Evolutionary conservation across 1,140 invertebrate species (phyloP).

Genomic region (Halotydeus destructor): DNA sequence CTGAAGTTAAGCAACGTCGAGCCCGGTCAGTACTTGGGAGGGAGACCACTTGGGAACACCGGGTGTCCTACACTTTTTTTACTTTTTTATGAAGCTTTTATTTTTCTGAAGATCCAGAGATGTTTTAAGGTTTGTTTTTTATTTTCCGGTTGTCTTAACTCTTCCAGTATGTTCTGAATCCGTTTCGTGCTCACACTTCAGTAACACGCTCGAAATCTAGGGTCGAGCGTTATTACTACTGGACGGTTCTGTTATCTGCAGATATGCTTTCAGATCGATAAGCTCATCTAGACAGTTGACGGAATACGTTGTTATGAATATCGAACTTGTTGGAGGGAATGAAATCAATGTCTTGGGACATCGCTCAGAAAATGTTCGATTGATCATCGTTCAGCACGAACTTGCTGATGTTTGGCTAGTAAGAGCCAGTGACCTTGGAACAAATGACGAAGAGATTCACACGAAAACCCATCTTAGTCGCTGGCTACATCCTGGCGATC

Average conservation of each 20-base stretch:
- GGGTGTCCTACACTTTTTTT: no score
- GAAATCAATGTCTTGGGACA: constrained; percentile 27
- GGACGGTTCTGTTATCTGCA: constrained; percentile 54
- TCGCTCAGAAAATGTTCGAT: constrained; percentile 12
- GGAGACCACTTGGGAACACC: no score
- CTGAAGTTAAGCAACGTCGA: no score
- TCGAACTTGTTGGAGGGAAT: constrained; percentile 56
- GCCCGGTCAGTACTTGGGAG: no score
- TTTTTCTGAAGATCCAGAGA: no score
- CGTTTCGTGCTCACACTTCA: no score
- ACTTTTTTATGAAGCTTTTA: no score
- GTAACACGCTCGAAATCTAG: no score
- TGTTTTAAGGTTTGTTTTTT: no score
- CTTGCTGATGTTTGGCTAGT: constrained; percentile 85
- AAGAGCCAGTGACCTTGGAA: constrained; percentile 62
- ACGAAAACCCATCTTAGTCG: constrained; percentile 82
- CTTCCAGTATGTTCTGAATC: no score
- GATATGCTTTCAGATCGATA: constrained; percentile 59
- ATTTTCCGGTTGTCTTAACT: no score
- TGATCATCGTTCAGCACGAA: constrained; percentile 41
- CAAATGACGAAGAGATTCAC: constrained; percentile 55
- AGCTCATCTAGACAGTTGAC: constrained; percentile 72
- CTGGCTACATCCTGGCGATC: constrained; percentile 74
- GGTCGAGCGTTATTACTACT: no score
- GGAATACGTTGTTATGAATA: constrained; percentile 87